Conservation (phyloP, 2,888 invertebrate genomes). For the Heliconius ismenius region DNA sequence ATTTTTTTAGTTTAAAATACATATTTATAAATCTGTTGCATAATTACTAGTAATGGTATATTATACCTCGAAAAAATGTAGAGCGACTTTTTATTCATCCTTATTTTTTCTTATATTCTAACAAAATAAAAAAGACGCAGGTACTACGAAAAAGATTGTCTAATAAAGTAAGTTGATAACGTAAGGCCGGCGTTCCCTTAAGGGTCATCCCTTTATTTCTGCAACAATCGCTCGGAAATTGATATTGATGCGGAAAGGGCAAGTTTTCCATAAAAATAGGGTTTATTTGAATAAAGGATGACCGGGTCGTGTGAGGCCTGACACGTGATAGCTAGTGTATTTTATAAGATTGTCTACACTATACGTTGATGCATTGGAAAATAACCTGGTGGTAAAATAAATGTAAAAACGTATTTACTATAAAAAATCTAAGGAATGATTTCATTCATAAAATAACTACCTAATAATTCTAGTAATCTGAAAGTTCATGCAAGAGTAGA, state of each 20-base stretch:
- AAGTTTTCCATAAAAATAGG: constrained; percentile 82
- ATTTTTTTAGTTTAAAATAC: no score
- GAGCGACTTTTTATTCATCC: neutral
- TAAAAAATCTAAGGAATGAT: no score
- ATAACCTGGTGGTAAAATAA: neutral
- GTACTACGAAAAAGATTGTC: constrained; percentile 62
- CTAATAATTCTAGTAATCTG: no score
- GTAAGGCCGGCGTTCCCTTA: constrained; percentile 67
- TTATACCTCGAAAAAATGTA: neutral
- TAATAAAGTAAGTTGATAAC: constrained; percentile 77
- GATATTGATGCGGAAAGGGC: constrained; percentile 82
- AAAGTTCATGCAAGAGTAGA: no score
- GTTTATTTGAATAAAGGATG: constrained; percentile 83
- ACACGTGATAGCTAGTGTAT: constrained; percentile 67
- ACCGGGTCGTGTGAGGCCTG: constrained; percentile 67
- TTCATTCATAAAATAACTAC: no score
- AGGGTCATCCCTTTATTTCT: constrained; percentile 82
- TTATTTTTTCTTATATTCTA: constrained; percentile 29
- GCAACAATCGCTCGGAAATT: constrained; percentile 81
- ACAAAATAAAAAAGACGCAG: constrained; percentile 51
- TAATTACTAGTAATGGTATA: no score
- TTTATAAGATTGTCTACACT: constrained; percentile 72
- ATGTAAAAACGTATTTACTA: no score
- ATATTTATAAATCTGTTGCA: no score
- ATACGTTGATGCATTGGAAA: constrained; percentile 39